These are phyloP conservation scores for Bembecia ichneumoniformis DNA, from an alignment of 2,888 invertebrate genomes.

Conservation along the genomic window DNA sequence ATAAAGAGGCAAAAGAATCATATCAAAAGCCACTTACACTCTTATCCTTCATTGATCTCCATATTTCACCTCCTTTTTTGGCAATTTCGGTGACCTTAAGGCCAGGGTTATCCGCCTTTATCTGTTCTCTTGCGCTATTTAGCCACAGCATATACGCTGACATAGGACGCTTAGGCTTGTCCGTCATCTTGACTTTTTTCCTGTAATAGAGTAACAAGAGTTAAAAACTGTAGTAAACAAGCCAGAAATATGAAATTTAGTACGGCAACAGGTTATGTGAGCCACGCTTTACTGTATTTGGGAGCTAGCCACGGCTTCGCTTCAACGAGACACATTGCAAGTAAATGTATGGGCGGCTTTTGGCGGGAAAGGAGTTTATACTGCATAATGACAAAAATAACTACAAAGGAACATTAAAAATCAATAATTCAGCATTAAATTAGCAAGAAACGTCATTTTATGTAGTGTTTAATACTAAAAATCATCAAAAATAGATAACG, in stretches of 20 bases:
- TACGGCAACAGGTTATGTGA: constrained; percentile 40
- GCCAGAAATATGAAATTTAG: constrained; percentile 14
- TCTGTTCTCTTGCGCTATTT: constrained; percentile 87
- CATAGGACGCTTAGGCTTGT: constrained; percentile 94
- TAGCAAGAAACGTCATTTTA: constrained; percentile 3
- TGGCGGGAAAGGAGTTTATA: constrained; percentile 65
- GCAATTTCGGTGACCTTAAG: constrained; percentile 93
- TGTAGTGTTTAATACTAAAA: constrained; percentile 6
- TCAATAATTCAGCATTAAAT: constrained; percentile 11
- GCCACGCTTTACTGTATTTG: constrained; percentile 27
- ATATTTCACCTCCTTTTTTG: constrained; percentile 95
- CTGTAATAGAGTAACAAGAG: constrained; percentile 30
- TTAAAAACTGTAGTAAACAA: constrained; percentile 12
- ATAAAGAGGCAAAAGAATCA: constrained; percentile 4
- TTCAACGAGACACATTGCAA: constrained; percentile 12
- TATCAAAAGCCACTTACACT: constrained; percentile 69
- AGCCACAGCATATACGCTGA: constrained; percentile 97
- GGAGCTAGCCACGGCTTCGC: constrained; percentile 34
- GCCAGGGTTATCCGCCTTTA: constrained; percentile 93
- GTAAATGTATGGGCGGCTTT: constrained; percentile 55
- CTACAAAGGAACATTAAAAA: constrained; percentile 22
- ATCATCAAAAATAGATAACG: constrained; percentile 43
- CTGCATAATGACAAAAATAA: constrained; percentile 15
- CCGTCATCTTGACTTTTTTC: constrained; percentile 80
- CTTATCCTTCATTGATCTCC: constrained; percentile 92